Percentiles rank a stretch among this genome's conserved stretches.
Evolutionary conservation across 2,113 vertebrate genomes (phyloP).

Genomic region (Collichthys lucidus): DNA sequence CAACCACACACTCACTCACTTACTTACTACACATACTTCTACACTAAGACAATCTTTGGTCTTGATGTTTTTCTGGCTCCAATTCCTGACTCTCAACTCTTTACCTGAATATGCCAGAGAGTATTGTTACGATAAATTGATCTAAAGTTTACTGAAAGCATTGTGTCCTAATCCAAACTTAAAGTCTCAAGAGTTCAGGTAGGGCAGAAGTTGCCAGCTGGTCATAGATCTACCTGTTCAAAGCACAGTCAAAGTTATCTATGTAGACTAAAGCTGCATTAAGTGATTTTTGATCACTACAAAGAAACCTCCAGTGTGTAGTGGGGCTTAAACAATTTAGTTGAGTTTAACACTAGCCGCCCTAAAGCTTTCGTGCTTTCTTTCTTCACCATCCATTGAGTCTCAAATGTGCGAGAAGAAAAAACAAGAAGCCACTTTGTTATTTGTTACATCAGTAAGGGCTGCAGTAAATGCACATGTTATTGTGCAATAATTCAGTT

Average conservation of each 20-base stretch:
- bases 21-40: no score
- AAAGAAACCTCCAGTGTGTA: neutral
- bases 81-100: neutral
- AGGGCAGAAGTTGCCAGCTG: neutral
- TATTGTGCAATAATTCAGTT: neutral
- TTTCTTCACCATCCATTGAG: neutral
- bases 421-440: neutral
- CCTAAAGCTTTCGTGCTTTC: neutral
- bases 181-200: neutral
- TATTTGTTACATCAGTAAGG: neutral
- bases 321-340: neutral
- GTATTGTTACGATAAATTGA: neutral
- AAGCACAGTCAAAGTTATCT: neutral
- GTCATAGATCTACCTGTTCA: neutral
- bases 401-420: neutral
- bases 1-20: slow-evolving; percentile 1
- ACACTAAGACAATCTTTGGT: slow-evolving; percentile 2
- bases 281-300: neutral
- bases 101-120: slow-evolving; percentile 2
- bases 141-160: neutral
- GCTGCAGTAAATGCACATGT: neutral
- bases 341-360: neutral
- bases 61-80: neutral
- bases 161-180: neutral
- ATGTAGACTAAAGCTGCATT: neutral